phyloP scores from a whole-genome alignment of 1,140 invertebrate species.

The Drosophila pruinosa region DNA sequence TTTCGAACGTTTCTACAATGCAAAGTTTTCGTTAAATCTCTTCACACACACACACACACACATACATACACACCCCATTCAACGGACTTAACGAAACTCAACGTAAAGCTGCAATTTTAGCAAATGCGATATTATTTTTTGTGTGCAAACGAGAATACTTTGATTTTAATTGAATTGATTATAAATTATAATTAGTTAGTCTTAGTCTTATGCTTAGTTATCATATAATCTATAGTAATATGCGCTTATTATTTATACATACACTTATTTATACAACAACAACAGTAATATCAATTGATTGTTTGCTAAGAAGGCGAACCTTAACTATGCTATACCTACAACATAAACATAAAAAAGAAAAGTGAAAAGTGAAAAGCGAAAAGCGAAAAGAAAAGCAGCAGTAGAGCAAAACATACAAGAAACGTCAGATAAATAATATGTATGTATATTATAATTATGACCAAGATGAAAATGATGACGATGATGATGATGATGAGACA shows the following conservation, averaged over 20 bases:
- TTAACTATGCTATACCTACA: constrained; percentile 4
- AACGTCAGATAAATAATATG: constrained; percentile 43
- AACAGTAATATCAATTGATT: constrained; percentile 6
- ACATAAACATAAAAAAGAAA: constrained; percentile 6
- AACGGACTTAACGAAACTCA: constrained; percentile 22
- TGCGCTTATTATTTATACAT: constrained; percentile 45
- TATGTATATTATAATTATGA: constrained; percentile 43
- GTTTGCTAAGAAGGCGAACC: constrained; percentile 5
- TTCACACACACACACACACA: neutral
- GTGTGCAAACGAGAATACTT: constrained; percentile 66
- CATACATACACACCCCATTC: constrained; percentile 16
- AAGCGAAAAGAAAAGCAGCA: constrained; percentile 25
- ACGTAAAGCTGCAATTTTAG: constrained; percentile 41
- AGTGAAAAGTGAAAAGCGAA: neutral
- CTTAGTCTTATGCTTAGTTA: constrained; percentile 44
- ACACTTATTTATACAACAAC: constrained; percentile 26
- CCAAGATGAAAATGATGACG: constrained; percentile 33
- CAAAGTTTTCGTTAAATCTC: neutral
- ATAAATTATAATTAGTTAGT: constrained; percentile 60
- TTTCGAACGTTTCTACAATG: too few species aligned
- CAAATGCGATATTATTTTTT: constrained; percentile 71
- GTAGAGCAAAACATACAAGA: constrained; percentile 47
- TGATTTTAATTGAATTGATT: constrained; percentile 59
- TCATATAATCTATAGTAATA: constrained; percentile 40
- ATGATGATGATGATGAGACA: constrained; percentile 39